Evolutionary conservation across 1,140 invertebrate species (phyloP).

Genomic region (Apocrypta bakeri): DNA sequence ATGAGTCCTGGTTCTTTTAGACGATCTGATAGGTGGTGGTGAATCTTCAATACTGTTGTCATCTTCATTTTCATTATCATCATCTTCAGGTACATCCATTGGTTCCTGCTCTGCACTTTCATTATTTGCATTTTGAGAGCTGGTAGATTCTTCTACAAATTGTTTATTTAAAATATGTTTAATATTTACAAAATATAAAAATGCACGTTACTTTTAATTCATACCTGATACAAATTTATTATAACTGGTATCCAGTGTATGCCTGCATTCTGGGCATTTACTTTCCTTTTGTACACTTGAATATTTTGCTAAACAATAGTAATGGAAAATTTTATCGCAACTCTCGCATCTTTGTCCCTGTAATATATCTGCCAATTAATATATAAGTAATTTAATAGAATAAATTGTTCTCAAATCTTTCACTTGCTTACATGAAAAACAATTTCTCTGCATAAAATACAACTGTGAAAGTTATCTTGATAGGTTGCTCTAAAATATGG

Average conservation of each 20-base stretch:
- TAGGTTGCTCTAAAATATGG: slow-evolving; percentile 65
- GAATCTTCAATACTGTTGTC: not conserved
- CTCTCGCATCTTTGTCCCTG: slow-evolving; percentile 61
- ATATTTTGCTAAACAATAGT: slow-evolving; percentile 58
- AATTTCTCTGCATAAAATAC: slow-evolving; percentile 63
- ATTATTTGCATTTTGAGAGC: not conserved
- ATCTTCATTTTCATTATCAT: not conserved
- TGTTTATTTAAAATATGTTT: not conserved
- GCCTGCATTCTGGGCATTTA: slow-evolving; percentile 58
- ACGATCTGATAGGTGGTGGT: not conserved
- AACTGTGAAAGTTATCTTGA: slow-evolving; percentile 57
- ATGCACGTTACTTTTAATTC: slow-evolving; percentile 2
- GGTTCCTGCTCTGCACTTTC: not conserved
- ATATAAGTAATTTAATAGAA: not conserved
- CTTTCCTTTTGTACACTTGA: slow-evolving; percentile 42
- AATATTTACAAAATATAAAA: not conserved
- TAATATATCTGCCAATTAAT: slow-evolving; percentile 40
- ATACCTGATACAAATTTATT: slow-evolving; percentile 20
- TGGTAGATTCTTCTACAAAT: slow-evolving; percentile 16
- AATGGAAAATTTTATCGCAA: slow-evolving; percentile 57
- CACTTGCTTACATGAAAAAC: slow-evolving; percentile 64
- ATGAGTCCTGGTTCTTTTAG: slow-evolving; percentile 7
- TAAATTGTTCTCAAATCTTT: not conserved
- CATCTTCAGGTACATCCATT: slow-evolving; percentile 34
- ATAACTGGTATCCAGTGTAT: slow-evolving; percentile 12